Percentiles rank a stretch among this genome's conserved stretches.
These are phyloP conservation scores for Trachemys scripta DNA, from an alignment of 2,113 vertebrate genomes.

Conservation along the genomic window DNA sequence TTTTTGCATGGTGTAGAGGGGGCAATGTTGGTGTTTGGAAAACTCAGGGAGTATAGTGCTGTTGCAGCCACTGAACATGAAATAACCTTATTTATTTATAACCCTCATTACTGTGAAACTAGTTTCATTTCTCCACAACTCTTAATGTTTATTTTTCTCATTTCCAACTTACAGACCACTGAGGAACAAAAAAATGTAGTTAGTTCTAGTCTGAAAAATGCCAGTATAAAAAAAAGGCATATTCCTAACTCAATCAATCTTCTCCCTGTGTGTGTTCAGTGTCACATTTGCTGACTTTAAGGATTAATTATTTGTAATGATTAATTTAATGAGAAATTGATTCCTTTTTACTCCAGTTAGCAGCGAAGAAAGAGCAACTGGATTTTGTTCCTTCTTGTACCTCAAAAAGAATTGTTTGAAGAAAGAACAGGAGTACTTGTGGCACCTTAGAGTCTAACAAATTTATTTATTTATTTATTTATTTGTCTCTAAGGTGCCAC, in stretches of 20 bases:
- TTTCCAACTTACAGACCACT: neutral
- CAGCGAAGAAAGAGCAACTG: neutral
- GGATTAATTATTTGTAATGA: neutral
- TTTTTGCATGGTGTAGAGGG: rapidly evolving
- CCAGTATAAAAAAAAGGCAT: neutral
- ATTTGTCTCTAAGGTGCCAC: no score
- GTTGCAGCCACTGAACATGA: rapidly evolving
- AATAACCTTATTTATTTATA: neutral
- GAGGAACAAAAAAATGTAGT: neutral
- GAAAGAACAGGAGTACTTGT: no score
- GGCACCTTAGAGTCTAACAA: no score
- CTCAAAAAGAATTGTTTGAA: rapidly evolving
- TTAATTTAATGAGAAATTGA: neutral
- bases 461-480: no score
- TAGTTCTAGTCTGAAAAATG: neutral
- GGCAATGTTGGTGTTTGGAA: neutral
- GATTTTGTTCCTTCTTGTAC: neutral
- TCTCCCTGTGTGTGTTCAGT: neutral
- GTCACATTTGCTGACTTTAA: neutral
- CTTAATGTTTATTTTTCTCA: neutral
- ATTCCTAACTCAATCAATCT: neutral
- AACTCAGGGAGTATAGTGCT: rapidly evolving
- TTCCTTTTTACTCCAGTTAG: neutral
- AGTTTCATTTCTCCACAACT: neutral
- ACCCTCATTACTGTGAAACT: neutral